Percentiles rank a stretch among this genome's conserved stretches.
phyloP scores from a whole-genome alignment of 2,888 invertebrate genomes.

The Andrena flavipes region DNA sequence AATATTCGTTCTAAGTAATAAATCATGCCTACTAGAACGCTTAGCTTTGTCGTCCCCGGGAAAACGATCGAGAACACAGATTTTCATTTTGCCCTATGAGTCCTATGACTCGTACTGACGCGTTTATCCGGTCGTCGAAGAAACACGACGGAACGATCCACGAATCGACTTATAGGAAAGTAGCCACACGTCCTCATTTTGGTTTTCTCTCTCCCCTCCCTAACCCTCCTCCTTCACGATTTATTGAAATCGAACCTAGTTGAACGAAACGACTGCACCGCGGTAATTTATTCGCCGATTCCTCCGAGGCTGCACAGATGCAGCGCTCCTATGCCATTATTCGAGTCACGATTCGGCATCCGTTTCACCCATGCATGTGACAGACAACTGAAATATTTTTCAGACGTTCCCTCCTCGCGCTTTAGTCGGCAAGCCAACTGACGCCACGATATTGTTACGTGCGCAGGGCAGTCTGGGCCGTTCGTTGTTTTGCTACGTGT shows the following conservation, averaged over 20 bases:
- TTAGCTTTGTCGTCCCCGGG: neutral
- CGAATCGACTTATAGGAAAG: constrained; percentile 23
- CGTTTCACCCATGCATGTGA: constrained; percentile 34
- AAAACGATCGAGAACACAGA: neutral
- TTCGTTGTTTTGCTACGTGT: constrained; percentile 31
- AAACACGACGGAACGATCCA: constrained; percentile 1
- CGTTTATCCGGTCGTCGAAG: neutral
- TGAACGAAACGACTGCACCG: constrained; percentile 14
- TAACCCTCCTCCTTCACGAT: constrained; percentile 19
- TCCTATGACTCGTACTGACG: neutral
- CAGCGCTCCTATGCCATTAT: constrained; percentile 37
- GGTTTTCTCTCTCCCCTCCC: neutral
- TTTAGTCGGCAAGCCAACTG: constrained; percentile 41
- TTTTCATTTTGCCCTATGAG: neutral
- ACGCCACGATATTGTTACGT: constrained; percentile 44
- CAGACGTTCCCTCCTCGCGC: constrained; percentile 42
- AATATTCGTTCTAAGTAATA: neutral
- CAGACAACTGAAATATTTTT: constrained; percentile 44
- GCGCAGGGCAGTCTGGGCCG: constrained; percentile 18
- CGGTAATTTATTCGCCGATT: constrained; percentile 21
- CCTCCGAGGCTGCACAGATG: constrained; percentile 2
- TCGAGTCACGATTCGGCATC: constrained; percentile 63
- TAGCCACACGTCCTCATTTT: constrained; percentile 44
- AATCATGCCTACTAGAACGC: neutral
- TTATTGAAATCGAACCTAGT: constrained; percentile 62